phyloP scores from a whole-genome alignment of 2,113 vertebrate genomes.

The Oreocharis arfaki region DNA sequence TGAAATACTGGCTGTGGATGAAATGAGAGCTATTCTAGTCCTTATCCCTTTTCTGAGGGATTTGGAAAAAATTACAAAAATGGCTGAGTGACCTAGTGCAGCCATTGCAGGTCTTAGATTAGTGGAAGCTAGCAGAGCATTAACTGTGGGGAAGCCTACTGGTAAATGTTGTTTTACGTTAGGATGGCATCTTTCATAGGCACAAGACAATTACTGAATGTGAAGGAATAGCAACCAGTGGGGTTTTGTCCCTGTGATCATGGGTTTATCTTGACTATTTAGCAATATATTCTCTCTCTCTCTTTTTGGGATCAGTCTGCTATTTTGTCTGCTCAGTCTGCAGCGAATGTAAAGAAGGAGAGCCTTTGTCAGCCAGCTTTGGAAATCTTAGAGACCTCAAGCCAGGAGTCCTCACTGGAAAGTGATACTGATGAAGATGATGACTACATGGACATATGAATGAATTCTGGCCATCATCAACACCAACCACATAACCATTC shows the following conservation, averaged over 20 bases:
- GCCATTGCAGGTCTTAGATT: neutral
- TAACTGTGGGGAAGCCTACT: constrained; percentile 3
- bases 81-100: neutral
- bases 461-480: constrained; percentile 39
- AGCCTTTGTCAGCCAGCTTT: constrained; percentile 91
- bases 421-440: constrained; percentile 96
- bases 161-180: neutral
- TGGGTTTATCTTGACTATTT: constrained; percentile 50
- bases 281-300: constrained; percentile 50
- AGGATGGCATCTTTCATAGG: neutral
- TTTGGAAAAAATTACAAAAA: neutral
- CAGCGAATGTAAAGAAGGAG: constrained; percentile 96
- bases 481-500: constrained; percentile 41
- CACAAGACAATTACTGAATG: neutral
- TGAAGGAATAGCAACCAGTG: constrained; percentile 25
- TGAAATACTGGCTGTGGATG: neutral
- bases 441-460: constrained; percentile 95
- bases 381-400: constrained; percentile 95
- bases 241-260: constrained; percentile 37
- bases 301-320: constrained; percentile 81
- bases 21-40: neutral
- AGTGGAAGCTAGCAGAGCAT: neutral
- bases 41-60: neutral
- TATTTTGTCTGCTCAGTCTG: constrained; percentile 95
- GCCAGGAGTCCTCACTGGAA: constrained; percentile 96